Base-by-base conservation (phyloP, 1,140 invertebrate genomes). In the Atopsyche davidsoni region DNA sequence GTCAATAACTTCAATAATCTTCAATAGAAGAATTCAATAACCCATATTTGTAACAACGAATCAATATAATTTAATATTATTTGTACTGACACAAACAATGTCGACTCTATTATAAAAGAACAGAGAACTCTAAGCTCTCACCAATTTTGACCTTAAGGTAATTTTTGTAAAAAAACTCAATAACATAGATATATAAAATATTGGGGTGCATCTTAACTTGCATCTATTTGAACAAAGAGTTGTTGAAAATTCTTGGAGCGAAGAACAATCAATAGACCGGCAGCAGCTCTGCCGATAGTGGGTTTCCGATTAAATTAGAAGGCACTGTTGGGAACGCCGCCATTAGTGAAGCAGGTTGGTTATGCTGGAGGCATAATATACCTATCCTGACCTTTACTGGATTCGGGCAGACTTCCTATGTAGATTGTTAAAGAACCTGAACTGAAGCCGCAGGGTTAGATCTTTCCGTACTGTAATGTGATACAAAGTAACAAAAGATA, bases 361-460 rank as follows among this genome's bases (percentile, higher is more conserved):
- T 72, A 71, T 64, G 62, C 76, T 73, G 82, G 75, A 84, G 79
- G 77, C 83, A 79, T 74, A 80, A 73, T 69, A 78, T 79, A 73
- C 78, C 80, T 84, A 86, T 87, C 82, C 85, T 85, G 55, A 60
- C 64, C 66, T 70, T 81, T 80, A 89, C 79, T 89, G 85, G 79
- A 87, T 86, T 79, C 86, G 80, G 73, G 81, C 81, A 69, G 81
- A 80, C 79, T 85, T 84, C 80, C 85, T 85, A 77, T 81, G 82
- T 73, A 85, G 82, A 80, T 87, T 87, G 81, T 88, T 89, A 87
- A 89, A 89, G 83, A 90, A 89, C 81, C 87, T 84, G 84, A 87
- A 89, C 79, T 87, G 84, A 77, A 89, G 84, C 79, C 86, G 84
- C 81, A 89, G 82, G 75, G 85, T 86, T 82, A 89, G 82, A 79